These are phyloP conservation scores for Hystrix brachyura DNA, from an alignment of 2,113 vertebrate genomes.

Conservation along the genomic window DNA sequence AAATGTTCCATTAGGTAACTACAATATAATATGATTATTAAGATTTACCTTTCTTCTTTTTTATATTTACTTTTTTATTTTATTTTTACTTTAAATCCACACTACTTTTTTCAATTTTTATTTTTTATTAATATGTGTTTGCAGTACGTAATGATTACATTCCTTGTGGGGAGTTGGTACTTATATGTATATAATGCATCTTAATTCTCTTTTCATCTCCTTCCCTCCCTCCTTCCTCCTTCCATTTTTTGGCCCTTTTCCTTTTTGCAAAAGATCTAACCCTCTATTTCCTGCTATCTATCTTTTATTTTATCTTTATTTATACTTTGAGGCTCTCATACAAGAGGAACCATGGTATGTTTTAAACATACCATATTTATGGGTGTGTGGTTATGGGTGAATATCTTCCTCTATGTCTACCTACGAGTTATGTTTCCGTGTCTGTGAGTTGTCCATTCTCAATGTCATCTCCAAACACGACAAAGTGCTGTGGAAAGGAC, in stretches of 20 bases:
- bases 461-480: not conserved
- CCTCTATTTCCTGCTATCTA: not conserved
- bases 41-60: constrained; percentile 36
- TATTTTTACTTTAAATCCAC: not conserved
- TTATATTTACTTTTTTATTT: not conserved
- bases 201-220: not conserved
- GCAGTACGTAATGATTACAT: not conserved
- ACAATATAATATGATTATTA: not conserved
- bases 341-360: not conserved
- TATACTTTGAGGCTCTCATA: not conserved
- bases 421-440: not conserved
- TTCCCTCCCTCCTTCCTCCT: not conserved
- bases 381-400: not conserved
- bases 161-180: not conserved
- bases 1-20: not conserved
- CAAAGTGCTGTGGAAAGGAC: not conserved
- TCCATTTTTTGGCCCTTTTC: not conserved
- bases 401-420: not conserved
- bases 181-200: not conserved
- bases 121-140: not conserved
- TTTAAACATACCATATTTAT: not conserved
- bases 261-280: not conserved
- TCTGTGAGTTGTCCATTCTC: not conserved
- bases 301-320: not conserved
- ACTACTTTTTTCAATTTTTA: not conserved